phyloP scores from a whole-genome alignment of 2,888 invertebrate genomes.

The Tuta absoluta region DNA sequence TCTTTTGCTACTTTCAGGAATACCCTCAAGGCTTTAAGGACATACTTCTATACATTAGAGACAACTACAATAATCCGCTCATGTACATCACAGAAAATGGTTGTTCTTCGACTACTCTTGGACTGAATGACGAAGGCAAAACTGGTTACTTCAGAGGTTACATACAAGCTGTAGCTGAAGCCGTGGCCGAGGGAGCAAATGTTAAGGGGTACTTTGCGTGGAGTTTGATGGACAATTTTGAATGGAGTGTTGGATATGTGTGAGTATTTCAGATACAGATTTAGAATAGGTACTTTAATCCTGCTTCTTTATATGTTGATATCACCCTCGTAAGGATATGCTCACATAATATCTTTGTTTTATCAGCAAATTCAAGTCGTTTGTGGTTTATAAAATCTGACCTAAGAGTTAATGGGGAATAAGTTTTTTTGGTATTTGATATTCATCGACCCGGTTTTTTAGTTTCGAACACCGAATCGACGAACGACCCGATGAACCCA shows the following conservation, averaged over 20 bases:
- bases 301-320: too few species aligned
- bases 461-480: too few species aligned
- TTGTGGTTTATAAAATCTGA: background rate
- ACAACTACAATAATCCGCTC: constrained; percentile 38
- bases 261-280: constrained; percentile 45
- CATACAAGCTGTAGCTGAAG: constrained; percentile 56
- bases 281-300: too few species aligned
- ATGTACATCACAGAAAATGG: constrained; percentile 77
- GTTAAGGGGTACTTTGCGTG: constrained; percentile 76
- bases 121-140: constrained; percentile 58
- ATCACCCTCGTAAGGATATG: too few species aligned
- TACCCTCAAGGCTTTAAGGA: constrained; percentile 40
- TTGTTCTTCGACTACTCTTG: constrained; percentile 52
- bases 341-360: too few species aligned
- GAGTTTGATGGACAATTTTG: constrained; percentile 83
- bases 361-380: too few species aligned
- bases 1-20: constrained; percentile 33
- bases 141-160: constrained; percentile 57
- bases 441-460: too few species aligned
- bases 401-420: too few species aligned
- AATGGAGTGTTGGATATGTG: constrained; percentile 78
- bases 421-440: too few species aligned
- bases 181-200: constrained; percentile 61
- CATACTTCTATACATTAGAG: constrained; percentile 37
- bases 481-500: too few species aligned